phyloP scores from a whole-genome alignment of 2,113 vertebrate species.

The Stercorarius parasiticus region DNA sequence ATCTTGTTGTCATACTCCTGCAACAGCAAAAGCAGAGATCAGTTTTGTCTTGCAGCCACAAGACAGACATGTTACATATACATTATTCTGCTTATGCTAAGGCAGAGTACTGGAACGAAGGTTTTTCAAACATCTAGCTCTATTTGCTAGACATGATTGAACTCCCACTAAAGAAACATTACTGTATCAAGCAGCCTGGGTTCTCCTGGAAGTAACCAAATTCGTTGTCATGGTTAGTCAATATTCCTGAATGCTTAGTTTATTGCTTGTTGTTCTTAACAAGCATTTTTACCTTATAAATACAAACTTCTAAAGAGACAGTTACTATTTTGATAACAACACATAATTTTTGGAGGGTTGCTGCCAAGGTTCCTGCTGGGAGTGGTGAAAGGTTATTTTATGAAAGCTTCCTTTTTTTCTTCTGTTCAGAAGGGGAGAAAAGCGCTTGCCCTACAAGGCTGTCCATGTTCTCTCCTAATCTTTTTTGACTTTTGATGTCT shows the following conservation, averaged over 20 bases:
- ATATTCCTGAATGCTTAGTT: not conserved
- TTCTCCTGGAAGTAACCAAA: not conserved
- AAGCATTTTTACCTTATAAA: not conserved
- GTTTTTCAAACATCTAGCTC: not conserved
- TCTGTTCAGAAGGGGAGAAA: not conserved
- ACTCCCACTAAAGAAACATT: not conserved
- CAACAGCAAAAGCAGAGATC: not conserved
- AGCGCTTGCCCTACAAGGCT: not conserved
- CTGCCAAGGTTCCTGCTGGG: not conserved
- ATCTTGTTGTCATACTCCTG: not conserved
- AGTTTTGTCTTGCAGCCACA: not conserved
- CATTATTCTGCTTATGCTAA: not conserved
- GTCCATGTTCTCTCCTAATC: not conserved
- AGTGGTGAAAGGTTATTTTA: not conserved
- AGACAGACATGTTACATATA: not conserved
- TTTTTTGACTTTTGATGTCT: not conserved
- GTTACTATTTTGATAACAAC: not conserved
- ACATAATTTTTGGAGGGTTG: not conserved
- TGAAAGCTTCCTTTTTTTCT: not conserved
- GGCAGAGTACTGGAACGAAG: not conserved
- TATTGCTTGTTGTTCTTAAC: not conserved
- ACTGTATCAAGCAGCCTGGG: not conserved
- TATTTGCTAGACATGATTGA: not conserved
- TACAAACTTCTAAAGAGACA: not conserved
- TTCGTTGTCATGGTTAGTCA: not conserved